Conservation (phyloP, 2,113 vertebrate genomes). For the Pelobates fuscus region DNA sequence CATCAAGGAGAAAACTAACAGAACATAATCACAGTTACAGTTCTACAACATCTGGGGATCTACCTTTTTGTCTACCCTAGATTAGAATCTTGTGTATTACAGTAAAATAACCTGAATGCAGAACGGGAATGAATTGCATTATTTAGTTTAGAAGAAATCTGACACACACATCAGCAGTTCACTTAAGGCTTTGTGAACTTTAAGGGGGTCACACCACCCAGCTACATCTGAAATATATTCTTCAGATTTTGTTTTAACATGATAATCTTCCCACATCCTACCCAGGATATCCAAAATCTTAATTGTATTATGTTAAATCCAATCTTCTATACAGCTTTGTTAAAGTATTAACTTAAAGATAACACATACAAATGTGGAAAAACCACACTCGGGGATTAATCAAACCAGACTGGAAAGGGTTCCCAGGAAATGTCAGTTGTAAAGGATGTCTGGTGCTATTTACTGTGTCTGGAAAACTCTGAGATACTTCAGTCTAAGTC, state of each 20-base stretch:
- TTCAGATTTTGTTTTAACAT: constrained; percentile 22
- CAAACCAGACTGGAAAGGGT: too few relatives aligned
- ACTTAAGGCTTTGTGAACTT: constrained; percentile 33
- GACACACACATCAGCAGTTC: background rate
- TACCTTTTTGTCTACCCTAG: too few relatives aligned
- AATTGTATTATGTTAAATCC: constrained; percentile 7
- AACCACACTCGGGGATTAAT: background rate
- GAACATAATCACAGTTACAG: too few relatives aligned
- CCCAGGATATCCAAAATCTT: constrained; percentile 11
- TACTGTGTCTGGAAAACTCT: too few relatives aligned
- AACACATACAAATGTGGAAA: background rate
- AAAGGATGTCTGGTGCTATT: too few relatives aligned
- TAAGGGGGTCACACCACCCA: constrained; percentile 22
- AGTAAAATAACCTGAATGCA: too few relatives aligned
- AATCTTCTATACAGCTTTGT: background rate
- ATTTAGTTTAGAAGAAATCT: constrained; percentile 22
- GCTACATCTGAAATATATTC: constrained; percentile 16
- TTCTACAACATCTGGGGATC: too few relatives aligned
- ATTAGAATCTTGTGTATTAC: too few relatives aligned
- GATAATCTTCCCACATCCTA: constrained; percentile 37
- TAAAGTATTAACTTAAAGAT: background rate
- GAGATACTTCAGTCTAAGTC: too few relatives aligned
- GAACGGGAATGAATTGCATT: constrained; percentile 16
- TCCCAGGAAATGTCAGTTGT: too few relatives aligned
- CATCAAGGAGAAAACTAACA: too few relatives aligned